phyloP scores from a whole-genome alignment of 2,888 invertebrate genomes.

The Phyllotreta striolata region DNA sequence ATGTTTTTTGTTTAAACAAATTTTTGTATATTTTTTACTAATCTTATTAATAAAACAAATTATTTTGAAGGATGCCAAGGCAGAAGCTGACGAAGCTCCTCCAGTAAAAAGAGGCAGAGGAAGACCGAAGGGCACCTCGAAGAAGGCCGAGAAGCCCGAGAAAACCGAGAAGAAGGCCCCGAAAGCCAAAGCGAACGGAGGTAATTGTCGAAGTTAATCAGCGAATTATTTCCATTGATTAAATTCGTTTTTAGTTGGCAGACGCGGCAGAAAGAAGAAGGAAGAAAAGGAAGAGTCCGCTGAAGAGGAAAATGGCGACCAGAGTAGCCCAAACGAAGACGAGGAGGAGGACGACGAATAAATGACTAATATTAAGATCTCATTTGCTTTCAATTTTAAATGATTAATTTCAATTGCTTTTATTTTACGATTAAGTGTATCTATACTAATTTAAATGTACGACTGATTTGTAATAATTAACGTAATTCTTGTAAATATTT shows the following conservation, averaged over 20 bases:
- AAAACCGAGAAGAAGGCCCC: constrained; percentile 30
- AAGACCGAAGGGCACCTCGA: constrained; percentile 36
- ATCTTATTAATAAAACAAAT: neutral
- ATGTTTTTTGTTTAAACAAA: too few species aligned
- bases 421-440: neutral
- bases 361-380: constrained; percentile 1
- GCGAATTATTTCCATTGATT: constrained; percentile 8
- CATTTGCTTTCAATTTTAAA: constrained; percentile 13
- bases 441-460: constrained; percentile 1
- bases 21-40: too few species aligned
- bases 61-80: constrained; percentile 32
- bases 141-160: constrained; percentile 25
- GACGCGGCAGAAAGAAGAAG: constrained; percentile 38
- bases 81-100: constrained; percentile 37
- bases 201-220: constrained; percentile 20
- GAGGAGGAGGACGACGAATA: constrained; percentile 34
- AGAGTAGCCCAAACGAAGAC: constrained; percentile 38
- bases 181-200: constrained; percentile 37
- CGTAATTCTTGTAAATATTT: constrained; percentile 14
- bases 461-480: constrained; percentile 15
- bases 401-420: constrained; percentile 7
- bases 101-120: constrained; percentile 38
- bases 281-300: constrained; percentile 40
- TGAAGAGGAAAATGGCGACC: constrained; percentile 39
- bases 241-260: constrained; percentile 30